Base-by-base conservation (phyloP, 2,888 invertebrate species). In the Gasteruption jaculator region DNA sequence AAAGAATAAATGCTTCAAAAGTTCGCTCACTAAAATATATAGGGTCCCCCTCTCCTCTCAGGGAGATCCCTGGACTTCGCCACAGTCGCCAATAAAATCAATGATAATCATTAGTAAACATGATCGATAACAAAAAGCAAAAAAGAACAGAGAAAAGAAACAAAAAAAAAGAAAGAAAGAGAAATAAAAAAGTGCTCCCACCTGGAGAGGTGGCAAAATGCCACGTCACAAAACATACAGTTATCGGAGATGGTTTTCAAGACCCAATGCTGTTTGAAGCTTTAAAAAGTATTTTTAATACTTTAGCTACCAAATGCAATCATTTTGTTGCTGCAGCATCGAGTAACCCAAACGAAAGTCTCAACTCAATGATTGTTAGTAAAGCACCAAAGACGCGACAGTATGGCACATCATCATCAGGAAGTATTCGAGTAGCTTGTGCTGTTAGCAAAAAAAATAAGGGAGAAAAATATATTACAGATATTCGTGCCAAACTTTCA, bases 191-290 rank as follows among this genome's bases (percentile, higher is more conserved):
- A n/a, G n/a, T n/a, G n/a, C n/a, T n/a, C n/a, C n/a, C n/a, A n/a
- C n/a, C n/a, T n/a, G n/a, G n/a, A n/a, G n/a, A n/a, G n/a, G n/a
- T n/a, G n/a, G n/a, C n/a, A n/a, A n/a, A n/a, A n/a, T n/a, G n/a
- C n/a, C n/a, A n/a, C n/a, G n/a, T n/a, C n/a, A 38, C 20, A 38
- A n/a, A 21, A 24, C 37, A 42, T 26, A 20, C 12, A 2, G 25
- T n/a, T 20, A 38, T 38, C 21, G 30, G 38, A 7, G 30, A 34
- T 10, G 34, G 33, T 20, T 33, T 33, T 16, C 14, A 8, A 29
- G 29, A 14, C 14, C 27, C 12, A 3, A 27, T 27, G 27, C 15
- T 3, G 27, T 27, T 27, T 14, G 27, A 27, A 2, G 12, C 15
- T 27, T 8, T 27, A 15, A 27, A 2, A 27, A 14, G 29, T 27